Evolutionary conservation across 2,113 vertebrate genomes (phyloP).

Genomic region (Syngnathus scovelli): DNA sequence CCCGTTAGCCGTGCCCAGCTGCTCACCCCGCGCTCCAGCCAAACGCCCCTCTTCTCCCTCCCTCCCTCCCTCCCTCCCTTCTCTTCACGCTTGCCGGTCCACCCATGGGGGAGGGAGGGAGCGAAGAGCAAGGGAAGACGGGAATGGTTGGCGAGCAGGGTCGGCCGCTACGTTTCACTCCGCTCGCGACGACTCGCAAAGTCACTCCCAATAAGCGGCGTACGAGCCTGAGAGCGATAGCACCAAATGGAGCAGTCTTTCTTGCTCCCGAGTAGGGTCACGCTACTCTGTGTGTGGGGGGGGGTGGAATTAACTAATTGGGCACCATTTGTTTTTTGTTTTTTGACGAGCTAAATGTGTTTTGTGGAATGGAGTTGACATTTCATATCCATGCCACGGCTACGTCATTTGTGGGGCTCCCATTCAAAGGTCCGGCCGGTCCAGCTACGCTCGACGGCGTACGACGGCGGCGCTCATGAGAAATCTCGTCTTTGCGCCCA

Average conservation of each 20-base stretch:
- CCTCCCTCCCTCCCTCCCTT: background rate
- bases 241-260: background rate
- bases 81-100: slow-evolving; percentile 44
- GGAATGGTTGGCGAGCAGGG: slow-evolving; percentile 12
- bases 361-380: no score
- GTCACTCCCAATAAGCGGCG: no score
- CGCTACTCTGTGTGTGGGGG: no score
- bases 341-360: background rate
- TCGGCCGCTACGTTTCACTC: background rate
- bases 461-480: background rate
- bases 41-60: slow-evolving; percentile 77
- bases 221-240: background rate
- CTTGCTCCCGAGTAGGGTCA: no score
- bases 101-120: slow-evolving; percentile 66
- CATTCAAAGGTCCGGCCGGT: background rate
- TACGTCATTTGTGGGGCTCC: no score
- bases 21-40: slow-evolving; percentile 93
- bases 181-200: no score
- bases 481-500: slow-evolving; percentile 1
- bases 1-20: slow-evolving; percentile 99
- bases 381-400: no score
- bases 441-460: background rate
- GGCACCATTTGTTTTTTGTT: background rate
- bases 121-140: slow-evolving; percentile 35
- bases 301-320: background rate